phyloP scores from a whole-genome alignment of 2,888 invertebrate genomes.

The Drosophila conformis region DNA sequence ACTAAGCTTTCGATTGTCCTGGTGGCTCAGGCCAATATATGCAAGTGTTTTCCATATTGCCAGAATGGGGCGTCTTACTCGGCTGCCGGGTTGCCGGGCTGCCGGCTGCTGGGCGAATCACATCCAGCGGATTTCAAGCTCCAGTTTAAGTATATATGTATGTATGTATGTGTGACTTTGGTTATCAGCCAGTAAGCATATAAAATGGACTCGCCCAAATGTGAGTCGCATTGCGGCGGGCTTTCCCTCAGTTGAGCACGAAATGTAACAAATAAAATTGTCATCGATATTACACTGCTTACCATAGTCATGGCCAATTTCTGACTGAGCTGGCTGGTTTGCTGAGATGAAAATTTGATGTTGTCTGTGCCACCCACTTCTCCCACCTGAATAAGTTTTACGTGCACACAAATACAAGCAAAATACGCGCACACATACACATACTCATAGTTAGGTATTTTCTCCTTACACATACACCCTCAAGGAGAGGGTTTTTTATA shows the following conservation, averaged over 20 bases:
- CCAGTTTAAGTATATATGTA: background rate
- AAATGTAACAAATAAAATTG: conserved; percentile 3
- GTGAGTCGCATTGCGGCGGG: background rate
- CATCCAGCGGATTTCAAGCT: conserved; percentile 6
- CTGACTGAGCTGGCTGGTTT: background rate
- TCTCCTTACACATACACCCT: background rate
- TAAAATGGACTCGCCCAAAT: background rate
- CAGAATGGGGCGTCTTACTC: background rate
- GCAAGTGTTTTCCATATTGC: conserved; percentile 8
- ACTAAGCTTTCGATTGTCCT: background rate
- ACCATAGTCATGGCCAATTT: conserved; percentile 2
- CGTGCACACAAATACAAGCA: background rate
- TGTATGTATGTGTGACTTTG: background rate
- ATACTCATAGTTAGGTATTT: background rate
- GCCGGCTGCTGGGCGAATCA: background rate
- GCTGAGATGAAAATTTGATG: conserved; percentile 2
- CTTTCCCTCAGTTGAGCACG: background rate
- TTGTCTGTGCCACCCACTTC: background rate
- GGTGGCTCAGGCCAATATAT: conserved; percentile 13
- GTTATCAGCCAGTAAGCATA: conserved; percentile 9
- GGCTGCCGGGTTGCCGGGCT: background rate
- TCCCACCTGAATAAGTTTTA: background rate
- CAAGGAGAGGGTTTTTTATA: background rate
- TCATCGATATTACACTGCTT: conserved; percentile 5
- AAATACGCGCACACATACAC: background rate